Evolutionary conservation across 2,888 invertebrate genomes (phyloP), one percentile per base, ranked within the genome.

Genomic region (Sericinus montela): DNA sequence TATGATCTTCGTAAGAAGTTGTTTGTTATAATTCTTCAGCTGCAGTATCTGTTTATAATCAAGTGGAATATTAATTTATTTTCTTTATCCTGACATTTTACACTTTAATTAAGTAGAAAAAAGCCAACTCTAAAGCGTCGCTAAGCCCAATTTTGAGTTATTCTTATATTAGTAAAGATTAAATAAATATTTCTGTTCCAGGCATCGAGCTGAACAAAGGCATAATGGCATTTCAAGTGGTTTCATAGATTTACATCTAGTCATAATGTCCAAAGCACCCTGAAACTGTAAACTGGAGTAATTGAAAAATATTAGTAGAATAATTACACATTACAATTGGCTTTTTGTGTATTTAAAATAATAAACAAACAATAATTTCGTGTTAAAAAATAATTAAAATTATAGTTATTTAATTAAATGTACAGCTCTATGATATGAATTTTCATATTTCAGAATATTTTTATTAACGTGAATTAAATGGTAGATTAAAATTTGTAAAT

Each of bases 381-480:
- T 34, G 34, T 48, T 48, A 14, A 38, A 45, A 35, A 41, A 15
- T n/a, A 25, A 28, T 44, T 11, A 44, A 14, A 13, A 25, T 39
- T 57, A 56, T 67, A 67, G 64, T 52, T 62, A 69, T 58, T 42
- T 55, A 68, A 69, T 42, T 55, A 68, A 69, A 62, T 74, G 71
- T 75, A 76, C 73, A 75, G 72, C 61, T 67, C 57, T 62, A 58
- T 48, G 34, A 60, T 52, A 67, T 69, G 61, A 60, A 70, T 64
- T 72, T 60, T 63, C 57, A 64, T 64, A 64, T 60, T 67, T 56
- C 57, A 59, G 65, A 68, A 65, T 75, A 75, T 78, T 78, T 80
- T 80, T 78, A 72, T 67, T 70, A 72, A 70, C 39, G 39, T 44
- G 42, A 30, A 48, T 37, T 42, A 28, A 67, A 67, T 56, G 58